Conservation (phyloP, 1,140 invertebrate genomes). For the Pteromalus puparum region DNA sequence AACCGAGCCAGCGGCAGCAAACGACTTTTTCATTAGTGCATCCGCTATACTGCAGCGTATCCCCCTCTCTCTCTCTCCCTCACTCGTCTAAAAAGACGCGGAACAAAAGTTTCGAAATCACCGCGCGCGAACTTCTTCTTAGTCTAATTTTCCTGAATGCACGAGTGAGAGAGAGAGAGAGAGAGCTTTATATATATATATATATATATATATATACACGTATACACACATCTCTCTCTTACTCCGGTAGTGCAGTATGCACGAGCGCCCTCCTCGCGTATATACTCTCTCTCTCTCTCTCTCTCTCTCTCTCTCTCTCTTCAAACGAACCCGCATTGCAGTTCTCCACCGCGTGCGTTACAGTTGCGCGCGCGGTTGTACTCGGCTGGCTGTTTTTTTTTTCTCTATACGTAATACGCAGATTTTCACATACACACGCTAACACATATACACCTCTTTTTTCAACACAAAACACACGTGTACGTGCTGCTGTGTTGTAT, state of each 20-base stretch:
- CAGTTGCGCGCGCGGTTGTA: neutral
- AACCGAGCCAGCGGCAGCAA: neutral
- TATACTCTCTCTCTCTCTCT: neutral
- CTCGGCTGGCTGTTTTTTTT: neutral
- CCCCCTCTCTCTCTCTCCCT: neutral
- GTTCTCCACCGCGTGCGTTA: constrained; percentile 14
- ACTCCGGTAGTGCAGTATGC: too few relatives aligned
- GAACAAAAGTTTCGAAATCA: neutral
- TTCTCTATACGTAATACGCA: neutral
- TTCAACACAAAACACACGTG: too few relatives aligned
- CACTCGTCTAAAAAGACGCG: neutral
- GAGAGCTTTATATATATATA: neutral
- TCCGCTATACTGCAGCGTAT: neutral
- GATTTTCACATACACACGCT: neutral
- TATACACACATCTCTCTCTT: neutral
- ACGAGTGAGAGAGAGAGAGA: neutral
- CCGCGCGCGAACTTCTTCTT: neutral
- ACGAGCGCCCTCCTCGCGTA: constrained; percentile 1
- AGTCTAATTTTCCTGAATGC: constrained; percentile 25
- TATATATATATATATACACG: neutral
- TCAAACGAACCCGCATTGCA: constrained; percentile 34
- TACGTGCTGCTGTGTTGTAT: too few relatives aligned
- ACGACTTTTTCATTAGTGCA: constrained; percentile 3
- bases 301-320: neutral
- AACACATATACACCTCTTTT: too few relatives aligned